Conservation (phyloP, 1,140 invertebrate species). For the Panagrolaimus sp. region DNA sequence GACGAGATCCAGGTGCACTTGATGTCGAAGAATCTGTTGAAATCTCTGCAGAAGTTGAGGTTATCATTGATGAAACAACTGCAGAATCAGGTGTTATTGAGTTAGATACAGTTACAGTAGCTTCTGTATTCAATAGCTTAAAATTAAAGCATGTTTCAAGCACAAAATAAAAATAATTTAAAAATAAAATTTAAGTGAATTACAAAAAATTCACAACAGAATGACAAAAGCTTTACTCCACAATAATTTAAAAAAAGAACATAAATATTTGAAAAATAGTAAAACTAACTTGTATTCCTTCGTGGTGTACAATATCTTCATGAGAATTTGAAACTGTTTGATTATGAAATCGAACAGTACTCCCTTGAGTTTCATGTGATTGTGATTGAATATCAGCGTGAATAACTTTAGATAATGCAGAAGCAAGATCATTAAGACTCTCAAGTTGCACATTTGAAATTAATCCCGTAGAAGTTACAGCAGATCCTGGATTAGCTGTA, state of each 20-base stretch:
- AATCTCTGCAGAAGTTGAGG: not conserved
- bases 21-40: not conserved
- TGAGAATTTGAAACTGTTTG: not conserved
- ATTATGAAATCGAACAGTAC: not conserved
- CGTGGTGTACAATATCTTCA: not conserved
- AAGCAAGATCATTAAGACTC: slow-evolving; percentile 45
- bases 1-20: not conserved
- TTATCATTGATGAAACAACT: not conserved
- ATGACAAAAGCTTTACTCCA: too few relatives aligned
- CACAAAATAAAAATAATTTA: slow-evolving; percentile 10
- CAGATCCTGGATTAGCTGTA: too few relatives aligned
- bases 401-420: slow-evolving; percentile 41
- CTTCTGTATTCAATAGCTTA: slow-evolving; percentile 5
- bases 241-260: too few relatives aligned
- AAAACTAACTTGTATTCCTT: not conserved
- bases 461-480: not conserved
- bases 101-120: not conserved
- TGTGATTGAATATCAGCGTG: not conserved
- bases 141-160: slow-evolving; percentile 2
- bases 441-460: slow-evolving; percentile 37
- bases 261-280: not conserved
- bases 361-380: not conserved
- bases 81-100: slow-evolving; percentile 10
- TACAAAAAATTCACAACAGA: not conserved
- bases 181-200: not conserved